Evolutionary conservation across 2,113 vertebrate species (phyloP).

Genomic region (Chaenogobius annularis): DNA sequence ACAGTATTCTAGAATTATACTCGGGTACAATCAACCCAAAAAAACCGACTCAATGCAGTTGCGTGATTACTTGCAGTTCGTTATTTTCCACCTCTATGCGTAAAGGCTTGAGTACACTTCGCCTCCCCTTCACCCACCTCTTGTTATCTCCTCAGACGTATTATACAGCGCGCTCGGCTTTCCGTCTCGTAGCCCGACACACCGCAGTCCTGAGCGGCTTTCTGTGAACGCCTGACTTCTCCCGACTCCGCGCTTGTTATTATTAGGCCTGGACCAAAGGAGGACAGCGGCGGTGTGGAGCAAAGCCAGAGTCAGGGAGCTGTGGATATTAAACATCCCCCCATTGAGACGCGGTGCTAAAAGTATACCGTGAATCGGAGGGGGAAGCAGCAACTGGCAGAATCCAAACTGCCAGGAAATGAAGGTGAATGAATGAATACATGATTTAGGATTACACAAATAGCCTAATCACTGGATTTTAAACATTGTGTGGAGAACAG

Average conservation of each 20-base stretch:
- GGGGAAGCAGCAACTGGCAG: not conserved
- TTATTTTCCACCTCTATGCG: too few relatives aligned
- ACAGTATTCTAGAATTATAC: too few relatives aligned
- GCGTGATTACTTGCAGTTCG: too few relatives aligned
- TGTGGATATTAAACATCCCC: not conserved
- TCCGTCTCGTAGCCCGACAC: slow-evolving; percentile 12
- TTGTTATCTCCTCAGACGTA: slow-evolving; percentile 11
- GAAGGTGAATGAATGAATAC: too few relatives aligned
- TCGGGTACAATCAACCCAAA: too few relatives aligned
- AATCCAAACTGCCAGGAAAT: not conserved
- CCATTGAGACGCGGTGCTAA: not conserved
- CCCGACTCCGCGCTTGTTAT: slow-evolving; percentile 16
- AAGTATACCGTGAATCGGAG: not conserved
- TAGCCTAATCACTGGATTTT: too few relatives aligned
- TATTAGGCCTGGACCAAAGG: slow-evolving; percentile 9
- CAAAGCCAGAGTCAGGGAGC: not conserved
- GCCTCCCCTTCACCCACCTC: not conserved
- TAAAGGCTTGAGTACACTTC: too few relatives aligned
- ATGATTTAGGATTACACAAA: too few relatives aligned
- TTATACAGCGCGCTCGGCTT: slow-evolving; percentile 19
- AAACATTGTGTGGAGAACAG: too few relatives aligned
- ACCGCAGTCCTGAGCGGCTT: slow-evolving; percentile 9
- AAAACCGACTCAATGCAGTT: too few relatives aligned
- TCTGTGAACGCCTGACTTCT: slow-evolving; percentile 10
- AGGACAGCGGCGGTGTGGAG: not conserved